A percentile compares a stretch with the other conserved stretches of the same genome.
Evolutionary conservation across 2,888 invertebrate genomes (phyloP).

Genomic region (Lampropteryx suffumata): DNA sequence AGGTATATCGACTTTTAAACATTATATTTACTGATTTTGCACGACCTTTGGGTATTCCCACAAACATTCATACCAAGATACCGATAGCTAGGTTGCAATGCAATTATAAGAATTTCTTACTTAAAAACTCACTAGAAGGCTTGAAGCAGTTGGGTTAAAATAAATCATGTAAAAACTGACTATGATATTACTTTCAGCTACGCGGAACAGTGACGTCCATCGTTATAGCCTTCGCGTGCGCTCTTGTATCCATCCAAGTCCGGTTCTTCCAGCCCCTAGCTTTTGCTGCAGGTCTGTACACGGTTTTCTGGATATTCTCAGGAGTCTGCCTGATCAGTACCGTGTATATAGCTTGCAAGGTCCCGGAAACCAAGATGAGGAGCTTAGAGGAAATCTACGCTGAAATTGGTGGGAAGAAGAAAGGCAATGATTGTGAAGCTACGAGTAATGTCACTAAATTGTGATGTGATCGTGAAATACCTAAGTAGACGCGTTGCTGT

Average conservation of each 20-base stretch:
- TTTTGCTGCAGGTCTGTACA: slow-evolving; percentile 55
- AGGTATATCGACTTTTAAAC: too few species aligned
- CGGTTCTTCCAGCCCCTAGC: slow-evolving; percentile 70
- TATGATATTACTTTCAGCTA: slow-evolving; percentile 53
- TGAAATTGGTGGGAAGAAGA: slow-evolving; percentile 58
- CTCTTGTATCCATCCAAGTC: slow-evolving; percentile 65
- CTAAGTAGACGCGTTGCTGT: too few species aligned
- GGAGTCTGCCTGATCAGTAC: slow-evolving; percentile 68
- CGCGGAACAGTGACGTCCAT: slow-evolving; percentile 74
- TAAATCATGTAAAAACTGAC: too few species aligned
- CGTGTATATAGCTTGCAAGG: slow-evolving; percentile 57
- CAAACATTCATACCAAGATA: too few species aligned
- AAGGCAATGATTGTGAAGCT: slow-evolving; percentile 59
- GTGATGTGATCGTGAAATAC: slow-evolving; percentile 33
- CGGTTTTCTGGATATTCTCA: slow-evolving; percentile 69
- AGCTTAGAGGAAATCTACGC: slow-evolving; percentile 70
- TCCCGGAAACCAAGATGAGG: slow-evolving; percentile 70
- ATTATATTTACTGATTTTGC: too few species aligned
- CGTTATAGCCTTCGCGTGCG: slow-evolving; percentile 70
- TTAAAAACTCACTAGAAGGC: too few species aligned
- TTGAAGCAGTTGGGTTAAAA: too few species aligned
- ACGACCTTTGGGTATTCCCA: too few species aligned
- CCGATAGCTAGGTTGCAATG: too few species aligned
- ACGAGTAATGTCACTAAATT: slow-evolving; percentile 57
- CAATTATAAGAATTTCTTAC: too few species aligned